Evolutionary conservation across 2,113 vertebrate species (phyloP).

Genomic region (Phaethornis superciliosus): DNA sequence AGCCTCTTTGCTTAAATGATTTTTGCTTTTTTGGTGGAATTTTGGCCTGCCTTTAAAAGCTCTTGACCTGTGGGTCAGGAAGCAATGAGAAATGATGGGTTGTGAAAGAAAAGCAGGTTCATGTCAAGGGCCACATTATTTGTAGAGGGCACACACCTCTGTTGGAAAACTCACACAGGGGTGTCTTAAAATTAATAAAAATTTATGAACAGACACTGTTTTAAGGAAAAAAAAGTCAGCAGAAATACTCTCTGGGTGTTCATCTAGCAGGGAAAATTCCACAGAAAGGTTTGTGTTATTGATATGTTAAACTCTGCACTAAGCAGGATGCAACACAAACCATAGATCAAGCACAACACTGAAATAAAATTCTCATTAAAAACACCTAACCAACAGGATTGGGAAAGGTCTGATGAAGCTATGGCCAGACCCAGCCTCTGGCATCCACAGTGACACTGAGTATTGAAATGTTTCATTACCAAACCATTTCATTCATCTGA

Average conservation of each 20-base stretch:
- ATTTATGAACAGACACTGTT: neutral
- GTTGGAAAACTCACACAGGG: neutral
- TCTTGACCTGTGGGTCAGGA: neutral
- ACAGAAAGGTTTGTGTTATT: neutral
- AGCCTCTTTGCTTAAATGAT: too few relatives aligned
- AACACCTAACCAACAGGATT: neutral
- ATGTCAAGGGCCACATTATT: neutral
- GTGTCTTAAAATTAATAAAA: neutral
- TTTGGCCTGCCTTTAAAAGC: neutral
- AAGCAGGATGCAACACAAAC: neutral
- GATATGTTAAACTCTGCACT: neutral
- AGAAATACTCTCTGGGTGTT: neutral
- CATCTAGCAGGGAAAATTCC: neutral
- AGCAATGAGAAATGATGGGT: neutral
- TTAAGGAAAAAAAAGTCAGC: neutral
- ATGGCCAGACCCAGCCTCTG: neutral
- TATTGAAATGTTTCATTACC: fast-evolving
- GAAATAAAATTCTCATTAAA: neutral
- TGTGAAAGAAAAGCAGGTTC: neutral
- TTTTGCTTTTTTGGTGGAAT: neutral
- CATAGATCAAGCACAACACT: fast-evolving
- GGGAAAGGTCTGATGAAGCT: neutral
- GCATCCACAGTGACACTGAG: neutral
- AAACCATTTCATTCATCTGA: neutral
- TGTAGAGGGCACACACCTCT: neutral